These are phyloP conservation scores for Pterocles orientalis DNA, from an alignment of 2,113 vertebrate genomes.

Conservation along the genomic window DNA sequence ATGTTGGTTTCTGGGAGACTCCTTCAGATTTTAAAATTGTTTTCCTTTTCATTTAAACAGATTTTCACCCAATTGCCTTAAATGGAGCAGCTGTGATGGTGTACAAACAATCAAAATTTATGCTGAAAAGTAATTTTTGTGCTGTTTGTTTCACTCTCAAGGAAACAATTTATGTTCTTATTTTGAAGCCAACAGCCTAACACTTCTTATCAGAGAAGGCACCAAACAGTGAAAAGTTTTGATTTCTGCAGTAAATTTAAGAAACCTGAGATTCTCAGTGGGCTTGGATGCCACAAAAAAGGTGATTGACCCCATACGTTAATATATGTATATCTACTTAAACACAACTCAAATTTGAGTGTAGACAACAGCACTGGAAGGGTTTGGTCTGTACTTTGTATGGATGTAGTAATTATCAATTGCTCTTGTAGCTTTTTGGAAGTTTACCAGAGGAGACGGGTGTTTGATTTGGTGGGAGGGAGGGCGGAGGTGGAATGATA, in stretches of 20 bases:
- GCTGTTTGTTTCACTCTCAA: not conserved
- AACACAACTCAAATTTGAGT: not conserved
- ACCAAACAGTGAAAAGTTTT: not conserved
- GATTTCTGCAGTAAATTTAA: not conserved
- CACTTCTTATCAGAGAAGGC: not conserved
- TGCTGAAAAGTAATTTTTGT: not conserved
- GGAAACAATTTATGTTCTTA: not conserved
- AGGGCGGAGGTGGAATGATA: not conserved
- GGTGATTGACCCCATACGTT: not conserved
- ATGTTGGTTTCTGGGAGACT: not conserved
- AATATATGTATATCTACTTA: not conserved
- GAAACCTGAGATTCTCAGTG: not conserved
- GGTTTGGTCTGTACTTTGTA: not conserved
- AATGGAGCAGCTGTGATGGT: slow-evolving; percentile 6
- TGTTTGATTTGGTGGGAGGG: not conserved
- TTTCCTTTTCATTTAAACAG: not conserved
- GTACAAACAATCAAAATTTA: slow-evolving; percentile 7
- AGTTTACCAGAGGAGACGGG: not conserved
- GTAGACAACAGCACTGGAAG: not conserved
- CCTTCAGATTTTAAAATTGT: not conserved
- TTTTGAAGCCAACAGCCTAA: not conserved
- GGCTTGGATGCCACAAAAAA: not conserved
- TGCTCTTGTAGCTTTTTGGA: not conserved
- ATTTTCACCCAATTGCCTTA: not conserved
- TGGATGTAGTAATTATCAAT: accelerated